Evolutionary conservation across 1,140 invertebrate genomes (phyloP).

Genomic region (Pteromalus puparum): DNA sequence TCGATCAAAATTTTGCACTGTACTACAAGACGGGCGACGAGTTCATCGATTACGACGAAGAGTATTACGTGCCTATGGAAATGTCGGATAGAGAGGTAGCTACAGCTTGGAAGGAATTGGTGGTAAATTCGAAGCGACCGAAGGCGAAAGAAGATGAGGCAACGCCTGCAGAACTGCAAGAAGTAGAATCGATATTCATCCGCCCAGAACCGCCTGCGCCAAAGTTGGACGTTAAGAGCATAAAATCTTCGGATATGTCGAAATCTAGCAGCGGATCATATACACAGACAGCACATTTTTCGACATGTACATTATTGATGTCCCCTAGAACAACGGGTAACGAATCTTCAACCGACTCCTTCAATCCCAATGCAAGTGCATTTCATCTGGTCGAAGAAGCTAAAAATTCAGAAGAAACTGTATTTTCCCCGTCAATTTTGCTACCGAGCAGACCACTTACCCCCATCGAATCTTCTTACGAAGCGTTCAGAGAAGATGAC

Average conservation of each 20-base stretch:
- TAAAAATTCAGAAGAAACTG: background rate
- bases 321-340: background rate
- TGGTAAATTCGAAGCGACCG: slow-evolving; percentile 46
- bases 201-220: slow-evolving; percentile 61
- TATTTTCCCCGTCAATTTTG: background rate
- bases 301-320: background rate
- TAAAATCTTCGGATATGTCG: background rate
- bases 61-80: slow-evolving; percentile 53
- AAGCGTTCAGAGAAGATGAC: background rate
- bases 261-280: background rate
- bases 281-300: background rate
- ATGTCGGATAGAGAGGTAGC: slow-evolving; percentile 47
- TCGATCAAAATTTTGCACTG: background rate
- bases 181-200: slow-evolving; percentile 55
- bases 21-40: background rate
- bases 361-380: background rate
- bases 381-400: background rate
- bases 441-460: background rate
- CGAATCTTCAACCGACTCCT: background rate
- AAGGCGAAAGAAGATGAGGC: background rate
- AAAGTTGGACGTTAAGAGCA: slow-evolving; percentile 52
- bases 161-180: background rate
- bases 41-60: slow-evolving; percentile 34
- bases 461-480: background rate
- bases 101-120: slow-evolving; percentile 59